Percentiles rank a stretch among this genome's conserved stretches.
These are phyloP conservation scores for Drosophila erecta DNA, from an alignment of 1,140 invertebrate genomes.

Conservation along the genomic window DNA sequence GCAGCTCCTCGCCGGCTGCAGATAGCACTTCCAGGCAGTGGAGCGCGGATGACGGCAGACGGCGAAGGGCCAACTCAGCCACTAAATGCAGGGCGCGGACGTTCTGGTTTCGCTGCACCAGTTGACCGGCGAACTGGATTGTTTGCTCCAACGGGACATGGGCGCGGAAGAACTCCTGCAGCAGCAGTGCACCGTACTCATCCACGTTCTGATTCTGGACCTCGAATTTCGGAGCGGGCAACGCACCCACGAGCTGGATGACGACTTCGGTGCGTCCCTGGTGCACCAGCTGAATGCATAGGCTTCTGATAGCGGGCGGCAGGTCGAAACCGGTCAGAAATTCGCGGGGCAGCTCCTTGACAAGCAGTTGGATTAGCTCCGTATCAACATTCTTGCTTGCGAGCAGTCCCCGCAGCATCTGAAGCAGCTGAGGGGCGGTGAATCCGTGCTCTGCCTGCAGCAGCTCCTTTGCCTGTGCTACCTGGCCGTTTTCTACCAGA, in stretches of 20 bases:
- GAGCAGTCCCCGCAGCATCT: slow-evolving; percentile 56
- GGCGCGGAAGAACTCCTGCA: slow-evolving; percentile 67
- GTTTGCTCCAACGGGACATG: slow-evolving; percentile 36
- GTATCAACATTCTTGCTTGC: slow-evolving; percentile 10
- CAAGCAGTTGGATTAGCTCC: slow-evolving; percentile 49
- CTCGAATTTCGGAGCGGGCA: slow-evolving; percentile 64
- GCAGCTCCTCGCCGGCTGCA: slow-evolving; percentile 52
- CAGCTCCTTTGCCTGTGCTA: slow-evolving; percentile 55
- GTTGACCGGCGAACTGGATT: slow-evolving; percentile 54
- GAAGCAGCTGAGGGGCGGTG: slow-evolving; percentile 54
- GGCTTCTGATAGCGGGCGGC: slow-evolving; percentile 45
- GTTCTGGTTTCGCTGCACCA: slow-evolving; percentile 63
- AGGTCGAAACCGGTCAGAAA: slow-evolving; percentile 56
- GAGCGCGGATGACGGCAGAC: slow-evolving; percentile 47
- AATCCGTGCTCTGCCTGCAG: slow-evolving; percentile 50
- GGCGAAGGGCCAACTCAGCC: slow-evolving; percentile 66
- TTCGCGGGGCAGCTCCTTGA: slow-evolving; percentile 57
- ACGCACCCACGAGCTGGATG: slow-evolving; percentile 42
- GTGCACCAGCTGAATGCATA: slow-evolving; percentile 69
- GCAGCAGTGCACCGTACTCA: slow-evolving; percentile 56
- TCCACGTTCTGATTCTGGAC: slow-evolving; percentile 70
- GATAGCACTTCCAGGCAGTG: slow-evolving; percentile 59
- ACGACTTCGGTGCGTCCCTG: slow-evolving; percentile 32
- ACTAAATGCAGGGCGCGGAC: slow-evolving; percentile 67
- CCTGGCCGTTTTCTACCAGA: slow-evolving; percentile 84